Percentiles rank a stretch among this genome's conserved stretches.
These are phyloP conservation scores for Endotricha flammealis DNA, from an alignment of 2,888 invertebrate species.

Conservation along the genomic window DNA sequence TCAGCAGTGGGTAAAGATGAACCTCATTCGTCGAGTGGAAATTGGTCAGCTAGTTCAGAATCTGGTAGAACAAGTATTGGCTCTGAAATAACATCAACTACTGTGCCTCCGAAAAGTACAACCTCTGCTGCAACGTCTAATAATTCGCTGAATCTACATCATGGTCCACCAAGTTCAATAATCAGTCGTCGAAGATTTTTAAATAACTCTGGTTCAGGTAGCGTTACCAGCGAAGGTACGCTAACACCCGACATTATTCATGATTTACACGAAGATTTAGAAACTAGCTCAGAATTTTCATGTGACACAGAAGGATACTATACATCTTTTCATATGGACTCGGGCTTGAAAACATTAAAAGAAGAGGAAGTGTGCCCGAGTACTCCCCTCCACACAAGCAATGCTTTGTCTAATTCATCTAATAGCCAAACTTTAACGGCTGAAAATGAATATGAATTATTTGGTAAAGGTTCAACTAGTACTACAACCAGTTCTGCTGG, in stretches of 20 bases:
- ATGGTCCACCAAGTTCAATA: slow-evolving; percentile 83
- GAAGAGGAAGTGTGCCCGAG: slow-evolving; percentile 82
- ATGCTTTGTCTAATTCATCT: slow-evolving; percentile 83
- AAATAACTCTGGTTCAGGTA: slow-evolving; percentile 88
- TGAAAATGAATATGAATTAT: slow-evolving; percentile 93
- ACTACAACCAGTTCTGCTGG: slow-evolving; percentile 95
- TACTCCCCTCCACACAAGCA: slow-evolving; percentile 85
- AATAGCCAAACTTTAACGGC: slow-evolving; percentile 85
- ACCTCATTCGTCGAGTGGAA: slow-evolving; percentile 93
- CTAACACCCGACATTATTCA: slow-evolving; percentile 90
- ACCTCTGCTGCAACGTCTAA: slow-evolving; percentile 83
- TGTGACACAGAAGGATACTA: slow-evolving; percentile 99
- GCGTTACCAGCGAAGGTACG: slow-evolving; percentile 91
- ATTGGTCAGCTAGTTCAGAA: slow-evolving; percentile 96
- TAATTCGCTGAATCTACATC: slow-evolving; percentile 81
- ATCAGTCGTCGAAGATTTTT: slow-evolving; percentile 82
- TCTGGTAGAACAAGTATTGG: slow-evolving; percentile 91
- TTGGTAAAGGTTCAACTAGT: slow-evolving; percentile 94
- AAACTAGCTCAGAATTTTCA: slow-evolving; percentile 94
- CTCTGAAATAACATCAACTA: slow-evolving; percentile 86
- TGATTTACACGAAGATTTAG: slow-evolving; percentile 88
- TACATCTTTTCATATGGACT: slow-evolving; percentile 98
- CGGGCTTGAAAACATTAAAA: slow-evolving; percentile 90
- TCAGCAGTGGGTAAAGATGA: slow-evolving; percentile 85
- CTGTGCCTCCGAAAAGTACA: slow-evolving; percentile 84